Percentiles rank a stretch among this genome's conserved stretches.
phyloP scores from a whole-genome alignment of 2,888 invertebrate genomes.

The Euspilapteryx auroguttella region DNA sequence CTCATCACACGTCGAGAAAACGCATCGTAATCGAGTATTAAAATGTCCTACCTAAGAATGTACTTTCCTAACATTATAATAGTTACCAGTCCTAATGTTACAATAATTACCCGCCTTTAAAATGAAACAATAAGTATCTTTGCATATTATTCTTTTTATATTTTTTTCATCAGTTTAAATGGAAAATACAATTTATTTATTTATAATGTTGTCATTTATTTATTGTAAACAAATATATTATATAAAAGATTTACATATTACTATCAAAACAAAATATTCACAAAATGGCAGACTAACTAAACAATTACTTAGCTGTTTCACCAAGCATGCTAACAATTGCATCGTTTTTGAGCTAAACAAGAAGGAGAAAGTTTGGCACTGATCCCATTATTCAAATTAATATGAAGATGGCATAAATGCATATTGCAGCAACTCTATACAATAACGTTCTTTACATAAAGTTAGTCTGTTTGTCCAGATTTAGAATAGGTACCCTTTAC shows the following conservation, averaged over 20 bases:
- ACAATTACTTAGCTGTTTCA: constrained; percentile 55
- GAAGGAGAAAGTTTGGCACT: constrained; percentile 60
- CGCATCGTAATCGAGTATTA: too few relatives aligned
- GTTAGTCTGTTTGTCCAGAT: constrained; percentile 55
- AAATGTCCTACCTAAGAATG: too few relatives aligned
- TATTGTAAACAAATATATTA: constrained; percentile 63
- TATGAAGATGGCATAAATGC: constrained; percentile 55
- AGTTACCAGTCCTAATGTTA: too few relatives aligned
- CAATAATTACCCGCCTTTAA: too few relatives aligned
- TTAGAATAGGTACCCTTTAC: constrained; percentile 59
- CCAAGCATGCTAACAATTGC: constrained; percentile 59
- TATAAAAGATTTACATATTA: constrained; percentile 63
- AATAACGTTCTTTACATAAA: constrained; percentile 21
- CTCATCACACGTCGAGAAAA: too few relatives aligned
- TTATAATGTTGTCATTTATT: constrained; percentile 61
- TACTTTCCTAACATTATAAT: too few relatives aligned
- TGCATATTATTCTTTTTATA: constrained; percentile 62
- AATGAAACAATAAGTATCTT: constrained; percentile 51
- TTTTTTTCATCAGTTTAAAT: constrained; percentile 62
- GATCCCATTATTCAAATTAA: constrained; percentile 53
- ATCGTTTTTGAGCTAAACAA: constrained; percentile 58
- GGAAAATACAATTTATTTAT: constrained; percentile 61
- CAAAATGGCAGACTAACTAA: constrained; percentile 63
- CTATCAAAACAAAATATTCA: constrained; percentile 63
- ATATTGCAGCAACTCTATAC: constrained; percentile 48